Base-by-base conservation (phyloP, 1,140 invertebrate genomes). In the Drosophila grimshawi region DNA sequence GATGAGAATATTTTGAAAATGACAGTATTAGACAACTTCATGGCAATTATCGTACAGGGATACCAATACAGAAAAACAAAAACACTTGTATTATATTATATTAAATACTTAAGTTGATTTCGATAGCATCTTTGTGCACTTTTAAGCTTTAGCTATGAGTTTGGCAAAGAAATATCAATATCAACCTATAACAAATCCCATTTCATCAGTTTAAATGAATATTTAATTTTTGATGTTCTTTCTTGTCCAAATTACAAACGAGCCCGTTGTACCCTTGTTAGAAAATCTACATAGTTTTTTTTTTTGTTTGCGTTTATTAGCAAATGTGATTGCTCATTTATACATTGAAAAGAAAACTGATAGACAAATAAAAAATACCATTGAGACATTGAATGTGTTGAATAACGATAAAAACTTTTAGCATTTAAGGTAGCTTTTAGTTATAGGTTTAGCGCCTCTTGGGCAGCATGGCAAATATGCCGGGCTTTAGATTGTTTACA, bases 401-500 rank as follows among this genome's bases (percentile, higher is more conserved):
- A n/a, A 32, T 51, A 32, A 60, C n/a, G 2, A 35, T 7, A 11
- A 27, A 55, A 62, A 67, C n/a, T 66, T 10, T 5, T 27, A 10
- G 29, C 27, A 48, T 43, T 75, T 49, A 6, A 39, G 11, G 11
- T 1, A 4, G 5, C n/a, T 19, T 3, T 6, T 4, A 11, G 29
- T 48, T 11, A 5, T 3, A 2, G 3, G 10, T 27, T 35, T 86
- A 86, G 27, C 35, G 37, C 5, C 55, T 29, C 61, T 88, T 90
- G 33, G 90, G 90, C 52, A 92, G 51, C 81, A 92, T 73, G 3
- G 83, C 90, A 10, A 92, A 89, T 5, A 92, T 78, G 30, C 90
- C 90, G 2, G 90, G 86, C 61, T 90, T 92, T 1, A 91, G 71
- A 33, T 92, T 92, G 59, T 73, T 78, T 2, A 92, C 90, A 59